Conservation (phyloP, 1,140 invertebrate species). For the Eciton burchellii region DNA sequence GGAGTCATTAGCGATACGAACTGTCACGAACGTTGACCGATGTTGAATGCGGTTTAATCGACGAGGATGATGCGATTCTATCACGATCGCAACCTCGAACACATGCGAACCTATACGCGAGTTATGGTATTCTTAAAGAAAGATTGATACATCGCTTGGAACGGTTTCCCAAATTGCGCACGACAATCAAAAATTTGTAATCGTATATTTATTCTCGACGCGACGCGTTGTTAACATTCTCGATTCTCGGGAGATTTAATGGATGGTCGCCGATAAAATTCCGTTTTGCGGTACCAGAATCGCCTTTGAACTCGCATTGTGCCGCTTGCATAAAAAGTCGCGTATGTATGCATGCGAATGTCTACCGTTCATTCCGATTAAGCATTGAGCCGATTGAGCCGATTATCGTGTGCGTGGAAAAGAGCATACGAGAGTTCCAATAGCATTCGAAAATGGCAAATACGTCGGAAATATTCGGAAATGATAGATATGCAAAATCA, state of each 20-base stretch:
- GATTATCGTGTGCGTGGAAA: constrained; percentile 1
- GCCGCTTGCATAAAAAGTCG: background rate
- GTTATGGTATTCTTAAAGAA: background rate
- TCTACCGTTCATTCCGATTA: constrained; percentile 13
- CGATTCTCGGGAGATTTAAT: background rate
- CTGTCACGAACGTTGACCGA: constrained; percentile 59
- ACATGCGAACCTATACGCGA: background rate
- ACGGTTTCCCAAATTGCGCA: constrained; percentile 27
- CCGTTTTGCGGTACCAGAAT: constrained; percentile 16
- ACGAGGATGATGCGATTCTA: background rate
- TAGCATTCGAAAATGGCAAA: background rate
- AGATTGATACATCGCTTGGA: background rate
- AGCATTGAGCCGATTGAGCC: constrained; percentile 18
- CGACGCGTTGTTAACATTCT: too few species aligned
- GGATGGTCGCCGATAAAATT: background rate
- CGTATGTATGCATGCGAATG: background rate
- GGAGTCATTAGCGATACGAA: constrained; percentile 50
- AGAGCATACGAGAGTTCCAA: background rate
- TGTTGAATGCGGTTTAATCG: constrained; percentile 70
- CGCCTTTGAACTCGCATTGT: background rate
- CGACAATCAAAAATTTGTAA: background rate
- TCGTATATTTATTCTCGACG: background rate
- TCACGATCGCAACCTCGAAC: constrained; percentile 7
- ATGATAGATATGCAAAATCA: background rate
- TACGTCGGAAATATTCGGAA: background rate